Base-by-base conservation (phyloP, 2,888 invertebrate species). In the Pachymerium ferrugineum region DNA sequence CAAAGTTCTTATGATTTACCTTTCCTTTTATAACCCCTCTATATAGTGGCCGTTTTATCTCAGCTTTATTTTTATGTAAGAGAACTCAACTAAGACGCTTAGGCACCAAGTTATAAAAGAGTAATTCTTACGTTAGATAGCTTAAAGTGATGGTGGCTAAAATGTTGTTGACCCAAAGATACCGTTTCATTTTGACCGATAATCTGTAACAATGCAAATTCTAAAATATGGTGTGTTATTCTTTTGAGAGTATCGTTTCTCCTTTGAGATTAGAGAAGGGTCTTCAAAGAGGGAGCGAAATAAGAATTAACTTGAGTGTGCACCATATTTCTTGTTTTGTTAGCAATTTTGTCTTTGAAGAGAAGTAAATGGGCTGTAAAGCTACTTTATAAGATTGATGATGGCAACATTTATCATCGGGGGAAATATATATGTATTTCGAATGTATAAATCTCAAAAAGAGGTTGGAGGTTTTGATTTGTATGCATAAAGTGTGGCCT, bases 301-400 rank as follows among this genome's bases (percentile, higher is more conserved):
- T n/a, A 8, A 68, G 28, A 28, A 25, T 25, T 25, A 68, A 29
- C 30, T 31, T 28, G 6, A 30, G 68, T 19, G 29, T 22, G 68
- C 68, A 28, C 29, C 68, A 68, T 68, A 25, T 68, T 30, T 68
- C 68, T 68, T 68, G 68, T 68, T 30, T 31, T 68, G 31, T 30
- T 30, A 68, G n/a, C 30, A 68, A 68, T 31, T 16, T 68, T 68
- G 16, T 29, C 10, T 31, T 1, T 19, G 47, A 47, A 6, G 38
- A 38, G 38, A 16, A 54, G 22, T 54, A 54, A 54, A 54, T 54
- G 47, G 47, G 22, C 47, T 54, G 47, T 54, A 54, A 54, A 54
- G 47, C 47, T 54, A 16, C 47, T 54, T 54, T 54, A 16, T 19
- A 54, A 54, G 47, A 54, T 54, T 54, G 47, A 54, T 54, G 47